Evolutionary conservation across 2,888 invertebrate species (phyloP).

Genomic region (Zhengitettix transpicula): DNA sequence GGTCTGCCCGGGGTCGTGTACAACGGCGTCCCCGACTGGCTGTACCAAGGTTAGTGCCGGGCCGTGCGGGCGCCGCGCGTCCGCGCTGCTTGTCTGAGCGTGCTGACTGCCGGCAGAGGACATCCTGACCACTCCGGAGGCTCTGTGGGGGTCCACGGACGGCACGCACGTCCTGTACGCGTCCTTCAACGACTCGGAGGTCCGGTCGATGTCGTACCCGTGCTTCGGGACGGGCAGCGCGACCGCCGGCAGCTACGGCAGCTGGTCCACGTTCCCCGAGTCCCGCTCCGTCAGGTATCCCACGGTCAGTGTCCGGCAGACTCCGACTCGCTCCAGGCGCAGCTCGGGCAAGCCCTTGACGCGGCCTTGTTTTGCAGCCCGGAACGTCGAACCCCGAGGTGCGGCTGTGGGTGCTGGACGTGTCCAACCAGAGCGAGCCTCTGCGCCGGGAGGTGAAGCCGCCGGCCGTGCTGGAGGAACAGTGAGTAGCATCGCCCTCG

Average conservation of each 20-base stretch:
- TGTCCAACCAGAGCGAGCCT: slow-evolving; percentile 45
- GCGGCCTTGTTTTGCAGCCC: slow-evolving; percentile 35
- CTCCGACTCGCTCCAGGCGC: not conserved
- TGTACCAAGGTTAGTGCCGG: slow-evolving; percentile 66
- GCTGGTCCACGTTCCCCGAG: slow-evolving; percentile 47
- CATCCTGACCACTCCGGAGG: slow-evolving; percentile 60
- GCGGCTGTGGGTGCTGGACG: slow-evolving; percentile 62
- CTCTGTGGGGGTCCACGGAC: slow-evolving; percentile 73
- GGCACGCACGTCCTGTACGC: slow-evolving; percentile 72
- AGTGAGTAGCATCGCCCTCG: slow-evolving; percentile 59
- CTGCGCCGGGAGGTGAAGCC: slow-evolving; percentile 51
- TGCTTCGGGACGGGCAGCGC: slow-evolving; percentile 56
- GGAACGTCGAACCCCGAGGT: slow-evolving; percentile 76
- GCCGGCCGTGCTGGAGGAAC: slow-evolving; percentile 57
- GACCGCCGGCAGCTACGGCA: slow-evolving; percentile 10
- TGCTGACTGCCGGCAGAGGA: slow-evolving; percentile 49
- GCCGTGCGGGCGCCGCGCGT: not conserved
- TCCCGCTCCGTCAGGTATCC: slow-evolving; percentile 69
- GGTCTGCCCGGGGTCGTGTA: slow-evolving; percentile 66
- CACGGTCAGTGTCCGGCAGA: slow-evolving; percentile 35
- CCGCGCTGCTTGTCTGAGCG: not conserved
- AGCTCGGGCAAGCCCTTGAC: not conserved
- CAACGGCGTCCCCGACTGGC: slow-evolving; percentile 91
- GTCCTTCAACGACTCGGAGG: slow-evolving; percentile 67
- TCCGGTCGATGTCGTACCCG: slow-evolving; percentile 61